Conservation (phyloP, 2,888 invertebrate genomes). For the Mycalesis mineus region DNA sequence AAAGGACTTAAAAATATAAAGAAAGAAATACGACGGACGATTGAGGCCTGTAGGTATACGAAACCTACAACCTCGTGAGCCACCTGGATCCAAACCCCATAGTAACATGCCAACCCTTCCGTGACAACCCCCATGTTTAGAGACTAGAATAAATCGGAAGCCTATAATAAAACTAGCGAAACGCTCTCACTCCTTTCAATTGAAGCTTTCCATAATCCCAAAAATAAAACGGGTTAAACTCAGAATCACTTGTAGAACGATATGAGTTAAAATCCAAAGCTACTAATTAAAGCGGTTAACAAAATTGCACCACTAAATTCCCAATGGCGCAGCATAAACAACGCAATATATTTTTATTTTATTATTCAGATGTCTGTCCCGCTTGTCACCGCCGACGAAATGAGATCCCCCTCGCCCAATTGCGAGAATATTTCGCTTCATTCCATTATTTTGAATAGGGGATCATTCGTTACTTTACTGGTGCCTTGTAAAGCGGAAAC, state of each 20-base stretch:
- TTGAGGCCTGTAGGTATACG: too few species aligned
- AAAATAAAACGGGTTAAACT: too few species aligned
- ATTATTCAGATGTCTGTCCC: conserved; percentile 31
- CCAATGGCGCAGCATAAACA: conserved; percentile 23
- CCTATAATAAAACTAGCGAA: too few species aligned
- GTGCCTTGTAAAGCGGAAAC: conserved; percentile 31
- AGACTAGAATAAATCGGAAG: too few species aligned
- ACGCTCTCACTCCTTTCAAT: too few species aligned
- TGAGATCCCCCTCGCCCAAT: conserved; percentile 34
- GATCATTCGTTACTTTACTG: conserved; percentile 34
- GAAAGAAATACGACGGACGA: too few species aligned
- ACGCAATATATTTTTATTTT: conserved; percentile 32
- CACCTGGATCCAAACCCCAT: too few species aligned
- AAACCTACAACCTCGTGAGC: too few species aligned
- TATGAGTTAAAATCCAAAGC: not conserved
- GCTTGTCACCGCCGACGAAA: conserved; percentile 32
- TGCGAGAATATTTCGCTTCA: conserved; percentile 34
- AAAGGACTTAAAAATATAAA: too few species aligned
- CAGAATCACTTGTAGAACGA: not conserved
- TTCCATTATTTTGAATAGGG: conserved; percentile 33
- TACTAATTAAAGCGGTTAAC: not conserved
- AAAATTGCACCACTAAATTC: conserved; percentile 14
- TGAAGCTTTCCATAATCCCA: too few species aligned
- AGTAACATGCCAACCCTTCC: too few species aligned
- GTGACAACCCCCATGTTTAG: too few species aligned